Evolutionary conservation across 2,797 vertebrate species (phyloP).

Genomic region (Odontamblyopus rebecca): DNA sequence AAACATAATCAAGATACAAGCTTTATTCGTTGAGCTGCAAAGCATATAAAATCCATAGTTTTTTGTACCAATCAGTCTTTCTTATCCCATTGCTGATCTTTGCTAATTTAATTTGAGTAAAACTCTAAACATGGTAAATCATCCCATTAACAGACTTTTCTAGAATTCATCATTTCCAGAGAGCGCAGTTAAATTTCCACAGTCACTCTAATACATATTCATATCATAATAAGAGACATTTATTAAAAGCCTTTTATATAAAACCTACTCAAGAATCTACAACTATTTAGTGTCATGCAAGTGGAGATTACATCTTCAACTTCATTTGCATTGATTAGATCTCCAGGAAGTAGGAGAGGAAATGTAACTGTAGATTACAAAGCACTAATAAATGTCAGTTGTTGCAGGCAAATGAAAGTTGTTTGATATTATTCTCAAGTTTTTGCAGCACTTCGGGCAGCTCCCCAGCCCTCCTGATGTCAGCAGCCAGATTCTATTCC

Average conservation of each 20-base stretch:
- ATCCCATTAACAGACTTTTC: background rate
- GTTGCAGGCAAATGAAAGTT: constrained; percentile 27
- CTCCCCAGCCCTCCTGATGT: constrained; percentile 48
- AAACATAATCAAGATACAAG: background rate
- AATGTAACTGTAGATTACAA: constrained; percentile 52
- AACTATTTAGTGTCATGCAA: constrained; percentile 38
- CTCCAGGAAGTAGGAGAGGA: constrained; percentile 33
- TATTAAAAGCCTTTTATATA: constrained; percentile 17
- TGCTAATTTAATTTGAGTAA: background rate
- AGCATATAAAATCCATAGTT: background rate
- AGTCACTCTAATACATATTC: constrained; percentile 17
- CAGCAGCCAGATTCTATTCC: constrained; percentile 49
- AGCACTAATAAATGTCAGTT: constrained; percentile 27
- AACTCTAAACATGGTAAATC: background rate
- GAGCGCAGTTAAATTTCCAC: background rate
- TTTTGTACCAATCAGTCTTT: background rate
- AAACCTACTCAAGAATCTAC: constrained; percentile 39
- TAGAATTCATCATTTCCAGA: background rate
- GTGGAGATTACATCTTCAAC: constrained; percentile 53
- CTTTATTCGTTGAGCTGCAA: background rate
- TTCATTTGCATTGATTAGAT: constrained; percentile 56
- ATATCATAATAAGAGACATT: constrained; percentile 17
- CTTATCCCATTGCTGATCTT: background rate
- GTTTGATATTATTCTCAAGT: constrained; percentile 30
- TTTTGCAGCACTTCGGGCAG: constrained; percentile 32